Evolutionary conservation across 2,113 vertebrate genomes (phyloP), one percentile per base, ranked within the genome.

Genomic region (Ibidorhyncha struthersii): DNA sequence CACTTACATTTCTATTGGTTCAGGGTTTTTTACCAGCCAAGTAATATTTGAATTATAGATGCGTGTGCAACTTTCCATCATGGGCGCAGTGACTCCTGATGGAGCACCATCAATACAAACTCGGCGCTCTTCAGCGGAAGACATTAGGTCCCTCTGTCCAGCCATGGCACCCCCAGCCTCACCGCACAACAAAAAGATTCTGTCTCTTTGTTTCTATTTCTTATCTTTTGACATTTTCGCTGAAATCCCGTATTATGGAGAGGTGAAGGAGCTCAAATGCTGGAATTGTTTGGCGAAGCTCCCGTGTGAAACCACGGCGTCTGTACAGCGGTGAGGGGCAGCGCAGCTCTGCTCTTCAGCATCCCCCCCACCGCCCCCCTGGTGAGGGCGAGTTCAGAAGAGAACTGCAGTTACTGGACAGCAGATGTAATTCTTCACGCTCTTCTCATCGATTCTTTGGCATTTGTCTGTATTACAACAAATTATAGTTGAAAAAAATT

Each of bases 11-110:
- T 76, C 32, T 63, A 1, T 58, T 91, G 36, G 26, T 5, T 59
- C 1, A 1, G 19, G 17, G 2, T 21, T 14, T 86, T 50, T 38
- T 40, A n/a, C 3, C 41, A 56, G 34, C 10, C 3, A 2, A 58
- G n/a, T 83, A 45, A 34, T 67, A 62, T 16, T 63, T 67, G 41
- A 40, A 53, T 52, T 49, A 43, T 76, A 66, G 74, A 40, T 11
- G 20, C 15, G 5, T 25, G 16, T 40, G 30, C 36, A 49, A 4
- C 19, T 91, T 70, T n/a, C 27, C 22, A 5, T 58, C 9, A 4
- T 6, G 47, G 36, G 47, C 2, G 3, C 81, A 49, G 53, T 20
- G 52, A 32, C 30, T 34, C 36, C 12, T 10, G 32, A 41, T 15
- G 53, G 36, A 69, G 15, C 9, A 56, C 14, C 32, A 21, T 26